A percentile compares a stretch with the other conserved stretches of the same genome.
Evolutionary conservation across 1,140 invertebrate genomes (phyloP).

Genomic region (Antheraea mylitta): DNA sequence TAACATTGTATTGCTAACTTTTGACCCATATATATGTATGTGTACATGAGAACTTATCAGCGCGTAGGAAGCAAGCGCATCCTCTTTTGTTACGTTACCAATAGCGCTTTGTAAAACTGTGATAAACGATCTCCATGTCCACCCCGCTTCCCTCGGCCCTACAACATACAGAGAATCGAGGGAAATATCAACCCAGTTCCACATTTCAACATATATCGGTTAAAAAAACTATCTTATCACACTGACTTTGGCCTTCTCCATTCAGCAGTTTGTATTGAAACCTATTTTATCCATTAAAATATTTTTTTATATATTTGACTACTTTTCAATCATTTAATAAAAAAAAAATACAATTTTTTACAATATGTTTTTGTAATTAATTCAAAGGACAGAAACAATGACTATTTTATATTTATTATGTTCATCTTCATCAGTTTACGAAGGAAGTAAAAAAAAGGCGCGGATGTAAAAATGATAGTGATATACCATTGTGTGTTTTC

Average conservation of each 20-base stretch:
- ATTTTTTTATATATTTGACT: too few relatives aligned
- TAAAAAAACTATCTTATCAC: constrained; percentile 4
- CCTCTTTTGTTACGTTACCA: constrained; percentile 25
- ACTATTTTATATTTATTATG: too few relatives aligned
- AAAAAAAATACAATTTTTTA: too few relatives aligned
- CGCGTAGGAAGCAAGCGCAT: constrained; percentile 15
- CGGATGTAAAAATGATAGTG: too few relatives aligned
- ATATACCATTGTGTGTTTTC: constrained; percentile 42
- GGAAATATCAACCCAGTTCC: neutral
- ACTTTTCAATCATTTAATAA: too few relatives aligned
- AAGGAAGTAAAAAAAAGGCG: too few relatives aligned
- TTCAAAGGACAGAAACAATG: too few relatives aligned
- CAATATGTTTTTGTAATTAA: too few relatives aligned
- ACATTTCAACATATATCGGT: constrained; percentile 13
- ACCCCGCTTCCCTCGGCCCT: constrained; percentile 8
- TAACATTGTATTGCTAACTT: constrained; percentile 57
- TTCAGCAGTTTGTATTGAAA: constrained; percentile 4
- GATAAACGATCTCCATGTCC: constrained; percentile 11
- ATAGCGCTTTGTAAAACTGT: constrained; percentile 2
- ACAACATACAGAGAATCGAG: constrained; percentile 7
- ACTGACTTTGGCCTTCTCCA: constrained; percentile 21
- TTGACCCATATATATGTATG: constrained; percentile 61
- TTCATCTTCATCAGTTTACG: too few relatives aligned
- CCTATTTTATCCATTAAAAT: too few relatives aligned
- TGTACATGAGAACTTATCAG: constrained; percentile 34